Base-by-base conservation (phyloP, 2,797 vertebrate genomes). In the Sciurus vulgaris region DNA sequence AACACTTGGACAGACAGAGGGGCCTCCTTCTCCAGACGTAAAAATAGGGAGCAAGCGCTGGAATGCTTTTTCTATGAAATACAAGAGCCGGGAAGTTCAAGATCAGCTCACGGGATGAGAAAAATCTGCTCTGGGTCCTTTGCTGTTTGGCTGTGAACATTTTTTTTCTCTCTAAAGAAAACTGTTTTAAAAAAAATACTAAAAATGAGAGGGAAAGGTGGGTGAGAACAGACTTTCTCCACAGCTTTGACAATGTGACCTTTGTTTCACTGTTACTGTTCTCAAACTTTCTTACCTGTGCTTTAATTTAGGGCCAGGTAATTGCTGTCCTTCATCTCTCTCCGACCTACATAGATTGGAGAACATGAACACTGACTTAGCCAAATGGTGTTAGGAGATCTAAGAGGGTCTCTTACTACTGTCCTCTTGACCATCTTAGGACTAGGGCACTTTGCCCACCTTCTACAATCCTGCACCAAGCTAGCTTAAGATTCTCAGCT, bases 21-120 rank as follows among this genome's bases (percentile, higher is more conserved):
- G 72, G 13, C 84, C 96, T 93, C 95, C 94, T 97, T 97, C 96
- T 90, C 97, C 98, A 98, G 94, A 93, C 44, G 86, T 93, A 79
- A 61, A 91, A 94, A 72, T 44, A 70, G 7, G 63, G 78, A 95
- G 95, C 87, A 96, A 96, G 10, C 24, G 1, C 1, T 54, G 26
- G 44, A 24, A 51, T 86, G 63, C 79, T 86, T 95, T 87, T 93
- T 95, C 90, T 97, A 0, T 81, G 61, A 86, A 92, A 85, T 67
- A 41, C 76, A 78, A 89, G 44, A 14, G 78, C 65, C 93, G 92
- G 83, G 85, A 94, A 83, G 78, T 77, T 93, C 82, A 89, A 94
- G 81, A 76, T 61, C 79, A 74, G 82, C 67, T 94, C 72, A 30
- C 18, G 70, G 92, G 63, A 93, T 51, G 15, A 17, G 7, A 92